phyloP scores from a whole-genome alignment of 2,113 vertebrate species.

The Cephalopterus ornatus region DNA sequence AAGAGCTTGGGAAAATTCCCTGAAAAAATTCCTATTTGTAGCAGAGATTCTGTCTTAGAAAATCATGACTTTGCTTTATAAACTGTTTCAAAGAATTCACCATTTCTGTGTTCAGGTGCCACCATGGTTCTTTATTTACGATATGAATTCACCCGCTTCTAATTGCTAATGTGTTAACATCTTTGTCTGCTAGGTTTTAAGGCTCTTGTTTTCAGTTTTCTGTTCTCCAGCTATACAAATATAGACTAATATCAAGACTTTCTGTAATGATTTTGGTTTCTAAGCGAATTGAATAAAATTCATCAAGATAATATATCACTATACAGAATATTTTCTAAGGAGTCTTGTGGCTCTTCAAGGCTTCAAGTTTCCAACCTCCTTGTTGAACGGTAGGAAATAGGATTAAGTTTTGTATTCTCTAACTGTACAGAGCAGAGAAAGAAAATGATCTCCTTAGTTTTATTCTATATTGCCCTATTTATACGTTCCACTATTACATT shows the following conservation, averaged over 20 bases:
- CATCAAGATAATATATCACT: background rate
- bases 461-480: background rate
- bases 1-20: background rate
- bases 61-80: background rate
- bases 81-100: background rate
- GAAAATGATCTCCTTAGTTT: background rate
- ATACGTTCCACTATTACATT: background rate
- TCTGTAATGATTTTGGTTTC: background rate
- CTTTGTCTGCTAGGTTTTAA: background rate
- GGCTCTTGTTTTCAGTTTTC: background rate
- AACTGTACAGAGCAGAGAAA: background rate
- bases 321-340: background rate
- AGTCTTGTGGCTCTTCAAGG: background rate
- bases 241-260: background rate
- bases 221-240: background rate
- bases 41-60: background rate
- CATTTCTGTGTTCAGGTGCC: background rate
- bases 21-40: background rate
- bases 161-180: background rate
- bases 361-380: background rate
- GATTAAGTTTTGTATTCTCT: background rate
- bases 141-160: background rate
- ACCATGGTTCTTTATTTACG: background rate
- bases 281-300: background rate
- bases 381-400: background rate